Evolutionary conservation across 2,113 vertebrate species (phyloP).

Genomic region (Tachycineta bicolor): DNA sequence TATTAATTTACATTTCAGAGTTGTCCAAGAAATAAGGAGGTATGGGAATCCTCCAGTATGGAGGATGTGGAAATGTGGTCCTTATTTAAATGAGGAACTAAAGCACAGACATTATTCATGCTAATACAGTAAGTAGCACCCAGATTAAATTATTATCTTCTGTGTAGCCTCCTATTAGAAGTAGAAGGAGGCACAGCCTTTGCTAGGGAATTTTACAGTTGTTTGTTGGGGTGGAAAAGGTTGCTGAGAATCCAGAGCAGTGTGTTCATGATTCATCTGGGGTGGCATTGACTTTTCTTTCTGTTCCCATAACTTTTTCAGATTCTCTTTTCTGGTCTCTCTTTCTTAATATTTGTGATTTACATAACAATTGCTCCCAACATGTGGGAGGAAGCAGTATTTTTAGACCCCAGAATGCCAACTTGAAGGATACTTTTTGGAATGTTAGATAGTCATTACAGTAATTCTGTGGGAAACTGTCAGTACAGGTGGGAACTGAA

Average conservation of each 20-base stretch:
- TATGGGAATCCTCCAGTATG: not conserved
- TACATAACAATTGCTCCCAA: not conserved
- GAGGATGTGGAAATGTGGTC: not conserved
- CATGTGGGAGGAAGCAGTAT: not conserved
- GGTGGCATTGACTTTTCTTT: not conserved
- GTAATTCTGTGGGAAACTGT: not conserved
- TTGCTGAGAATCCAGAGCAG: not conserved
- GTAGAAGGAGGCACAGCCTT: not conserved
- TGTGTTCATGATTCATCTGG: not conserved
- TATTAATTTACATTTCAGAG: not conserved
- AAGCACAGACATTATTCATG: not conserved
- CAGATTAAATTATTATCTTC: not conserved
- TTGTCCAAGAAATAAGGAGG: not conserved
- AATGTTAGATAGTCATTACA: not conserved
- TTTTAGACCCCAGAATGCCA: not conserved
- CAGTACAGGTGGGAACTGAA: not conserved
- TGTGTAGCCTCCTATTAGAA: not conserved
- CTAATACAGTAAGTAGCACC: not conserved
- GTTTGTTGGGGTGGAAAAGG: not conserved
- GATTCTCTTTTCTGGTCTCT: not conserved
- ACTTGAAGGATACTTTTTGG: not conserved
- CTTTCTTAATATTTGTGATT: not conserved
- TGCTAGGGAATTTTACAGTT: not conserved
- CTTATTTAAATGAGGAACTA: not conserved
- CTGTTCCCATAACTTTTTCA: not conserved